Percentiles rank a stretch among this genome's conserved stretches.
These are phyloP conservation scores for Osmerus mordax DNA, from an alignment of 2,113 vertebrate genomes.

Conservation along the genomic window DNA sequence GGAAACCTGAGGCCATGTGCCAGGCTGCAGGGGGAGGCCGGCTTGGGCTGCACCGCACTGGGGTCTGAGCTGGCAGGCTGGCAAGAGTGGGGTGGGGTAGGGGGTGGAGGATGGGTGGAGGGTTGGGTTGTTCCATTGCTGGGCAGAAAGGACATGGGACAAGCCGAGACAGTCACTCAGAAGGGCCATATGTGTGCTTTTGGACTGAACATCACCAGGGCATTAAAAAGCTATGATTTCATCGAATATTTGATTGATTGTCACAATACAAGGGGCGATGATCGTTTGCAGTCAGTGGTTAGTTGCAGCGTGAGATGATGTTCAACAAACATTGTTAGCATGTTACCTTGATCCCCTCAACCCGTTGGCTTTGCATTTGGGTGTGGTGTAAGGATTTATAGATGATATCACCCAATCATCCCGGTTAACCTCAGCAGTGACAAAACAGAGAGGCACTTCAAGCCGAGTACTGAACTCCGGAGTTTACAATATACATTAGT, in stretches of 20 bases:
- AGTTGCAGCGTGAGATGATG: neutral
- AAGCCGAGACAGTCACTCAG: too few species aligned
- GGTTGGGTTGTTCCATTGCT: too few species aligned
- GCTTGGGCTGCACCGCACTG: constrained; percentile 39
- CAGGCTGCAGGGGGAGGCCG: constrained; percentile 56
- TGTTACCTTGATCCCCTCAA: constrained; percentile 2
- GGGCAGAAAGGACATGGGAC: too few species aligned
- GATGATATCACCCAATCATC: constrained; percentile 29
- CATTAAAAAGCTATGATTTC: too few species aligned
- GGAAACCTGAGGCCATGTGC: constrained; percentile 69
- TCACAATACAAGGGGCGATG: too few species aligned
- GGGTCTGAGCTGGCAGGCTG: constrained; percentile 34
- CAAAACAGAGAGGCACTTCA: neutral
- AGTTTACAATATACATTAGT: too few species aligned
- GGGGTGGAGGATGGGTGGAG: constrained; percentile 18
- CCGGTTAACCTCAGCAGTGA: constrained; percentile 11
- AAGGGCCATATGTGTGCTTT: too few species aligned
- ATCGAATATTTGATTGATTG: too few species aligned
- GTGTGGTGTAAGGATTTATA: constrained; percentile 29
- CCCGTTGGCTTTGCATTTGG: neutral
- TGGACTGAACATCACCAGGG: too few species aligned
- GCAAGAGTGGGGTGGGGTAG: neutral
- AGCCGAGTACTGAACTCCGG: too few species aligned
- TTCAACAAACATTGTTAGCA: neutral
- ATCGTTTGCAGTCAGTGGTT: neutral